Base-by-base conservation (phyloP, 2,797 vertebrate genomes). In the Syngnathus rostellatus region DNA sequence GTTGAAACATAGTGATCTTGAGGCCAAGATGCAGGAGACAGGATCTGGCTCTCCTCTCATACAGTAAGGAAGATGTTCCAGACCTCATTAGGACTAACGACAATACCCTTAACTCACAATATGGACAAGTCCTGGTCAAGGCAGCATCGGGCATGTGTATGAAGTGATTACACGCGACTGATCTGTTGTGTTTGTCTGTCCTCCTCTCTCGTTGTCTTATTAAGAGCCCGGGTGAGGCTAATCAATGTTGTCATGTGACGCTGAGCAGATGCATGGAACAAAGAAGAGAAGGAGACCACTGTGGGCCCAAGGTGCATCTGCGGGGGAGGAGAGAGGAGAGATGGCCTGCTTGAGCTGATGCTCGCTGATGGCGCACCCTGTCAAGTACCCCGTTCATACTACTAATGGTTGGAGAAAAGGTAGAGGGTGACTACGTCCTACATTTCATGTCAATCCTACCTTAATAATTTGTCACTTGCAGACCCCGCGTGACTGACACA, bases 191-290 rank as follows among this genome's bases (percentile, higher is more conserved):
- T 80, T 75, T 79, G 80, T 76, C 80, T 72, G 76, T 73, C 77
- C 79, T 76, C 74, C 78, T 73, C 77, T 81, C 73, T 46, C 41
- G 75, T 84, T 86, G 86, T 89, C 89, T 88, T 89, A 90, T 89
- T 90, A 91, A 86, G 85, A 87, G 80, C 85, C 85, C 81, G 85
- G 84, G 81, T 89, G 88, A 91, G 79, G 81, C 80, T 90, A 90
- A 91, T 91, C 87, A 89, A 71, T 70, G 81, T 77, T 89, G 89
- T 89, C 89, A 85, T 89, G 80, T 87, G 86, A 90, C 73, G 84
- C 83, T 85, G 87, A 91, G 83, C 89, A 91, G 89, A 89, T 88
- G 89, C 79, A 74, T 65, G 19, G 81, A 89, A 91, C 88, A 91
- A 90, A 90, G 82, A 73, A 82, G 84, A 85, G 81, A 82, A 86